Base-by-base conservation (phyloP, 2,888 invertebrate genomes). In the Tipula helvola region DNA sequence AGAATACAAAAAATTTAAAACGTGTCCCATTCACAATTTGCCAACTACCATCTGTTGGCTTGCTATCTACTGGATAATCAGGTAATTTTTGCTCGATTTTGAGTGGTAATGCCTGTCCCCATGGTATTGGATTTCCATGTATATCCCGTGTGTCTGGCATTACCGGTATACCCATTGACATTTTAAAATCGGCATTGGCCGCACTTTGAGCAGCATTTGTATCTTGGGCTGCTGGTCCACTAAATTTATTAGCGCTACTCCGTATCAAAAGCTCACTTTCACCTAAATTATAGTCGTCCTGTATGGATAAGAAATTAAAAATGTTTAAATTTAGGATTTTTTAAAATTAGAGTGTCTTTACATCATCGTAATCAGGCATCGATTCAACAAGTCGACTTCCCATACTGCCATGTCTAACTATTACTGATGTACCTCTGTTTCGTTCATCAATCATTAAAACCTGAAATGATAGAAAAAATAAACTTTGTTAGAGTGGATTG, bases 1-100 rank as follows among this genome's bases (percentile, higher is more conserved):
- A 97, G 90, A 97, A 98, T 86, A 98, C 97, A 92, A 95, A 97
- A 92, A 98, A 98, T 91, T 96, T 96, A 91, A 95, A 96, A 90
- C 86, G 90, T 88, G 91, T 92, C 84, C 91, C 91, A 88, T 92
- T 92, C 89, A 92, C 91, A 89, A 91, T 90, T 90, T 96, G 95
- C 97, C 97, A 97, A 88, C 94, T 94, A 52, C 96, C 96, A 90
- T 96, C 95, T 87, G 93, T 94, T 88, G 96, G 94, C 88, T 93
- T 93, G 85, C 94, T 93, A 90, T 94, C 95, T 88, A 94, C 93
- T 88, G 95, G 94, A 89, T 94, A 94, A 88, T 92, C 92, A 41
- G 94, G 94, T 88, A 94, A 90, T 36, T 91, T 91, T 42, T 92
- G 92, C 88, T 92, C 92, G 88, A 92, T 90, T 92, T 88, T 91